Conservation (phyloP, 2,888 invertebrate species). For the Noctua janthe region DNA sequence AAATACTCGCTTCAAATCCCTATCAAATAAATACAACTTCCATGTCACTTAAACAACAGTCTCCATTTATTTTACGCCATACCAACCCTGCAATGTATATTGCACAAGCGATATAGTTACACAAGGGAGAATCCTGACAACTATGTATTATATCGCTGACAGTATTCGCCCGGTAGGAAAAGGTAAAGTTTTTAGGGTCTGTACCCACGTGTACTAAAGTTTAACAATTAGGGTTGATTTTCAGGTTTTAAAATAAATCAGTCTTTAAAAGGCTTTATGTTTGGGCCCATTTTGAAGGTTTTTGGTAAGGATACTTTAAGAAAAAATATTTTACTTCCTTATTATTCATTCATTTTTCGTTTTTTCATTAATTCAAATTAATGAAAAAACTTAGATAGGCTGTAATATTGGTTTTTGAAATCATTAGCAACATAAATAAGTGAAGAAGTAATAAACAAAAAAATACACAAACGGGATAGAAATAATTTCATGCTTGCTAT, state of each 20-base stretch:
- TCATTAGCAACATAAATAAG: not conserved
- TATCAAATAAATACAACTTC: constrained; percentile 37
- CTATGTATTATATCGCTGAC: constrained; percentile 14
- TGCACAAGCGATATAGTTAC: constrained; percentile 11
- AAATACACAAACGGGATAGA: not conserved
- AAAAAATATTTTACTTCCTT: not conserved
- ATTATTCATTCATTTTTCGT: not conserved
- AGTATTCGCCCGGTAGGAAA: not conserved
- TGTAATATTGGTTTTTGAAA: not conserved
- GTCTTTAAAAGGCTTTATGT: not conserved
- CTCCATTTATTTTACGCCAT: constrained; percentile 18
- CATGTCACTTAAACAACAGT: constrained; percentile 27
- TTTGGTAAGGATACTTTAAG: not conserved
- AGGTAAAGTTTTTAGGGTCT: constrained; percentile 2
- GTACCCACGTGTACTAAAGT: not conserved
- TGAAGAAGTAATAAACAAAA: not conserved
- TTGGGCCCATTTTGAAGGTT: not conserved
- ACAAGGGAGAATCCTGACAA: constrained; percentile 1
- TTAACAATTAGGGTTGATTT: not conserved
- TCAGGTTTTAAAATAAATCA: not conserved
- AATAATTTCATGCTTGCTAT: not conserved
- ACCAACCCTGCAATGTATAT: constrained; percentile 28
- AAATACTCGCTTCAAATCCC: not conserved
- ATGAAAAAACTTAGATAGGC: not conserved
- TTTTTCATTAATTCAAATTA: not conserved